Base-by-base conservation (phyloP, 2,888 invertebrate species). In the Diploptera punctata region DNA sequence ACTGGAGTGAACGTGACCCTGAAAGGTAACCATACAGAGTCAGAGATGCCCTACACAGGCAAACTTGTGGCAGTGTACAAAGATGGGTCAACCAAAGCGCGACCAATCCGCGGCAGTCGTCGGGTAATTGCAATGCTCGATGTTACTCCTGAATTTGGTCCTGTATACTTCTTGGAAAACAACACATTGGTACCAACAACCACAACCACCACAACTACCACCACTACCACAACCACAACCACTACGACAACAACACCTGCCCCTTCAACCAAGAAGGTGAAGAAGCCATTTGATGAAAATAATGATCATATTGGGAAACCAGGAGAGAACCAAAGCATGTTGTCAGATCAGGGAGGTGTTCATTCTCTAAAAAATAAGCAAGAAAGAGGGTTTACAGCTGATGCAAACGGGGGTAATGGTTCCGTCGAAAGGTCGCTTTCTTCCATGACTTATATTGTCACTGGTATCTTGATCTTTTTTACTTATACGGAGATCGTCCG, bases 1-100 rank as follows among this genome's bases (percentile, higher is more conserved):
- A 94, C 94, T 0, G 93, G 91, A 1, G 90, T 93, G 67, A 94
- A 95, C 81, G 93, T 94, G 0, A 93, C 93, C 0, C 86, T 95
- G 19, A 86, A 85, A 68, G 94, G 92, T 1, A 91, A 91, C 79
- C 87, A 89, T 78, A 91, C 92, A 0, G 90, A 90, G 74, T 86
- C 89, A 69, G 93, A 94, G 77, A 87, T 91, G 0, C 92, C 91
- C 33, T 95, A 93, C 80, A 87, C 86, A 29, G 93, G 91, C 4
- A 90, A 87, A 73, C 83, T 95, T 52, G 87, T 90, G 67, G 91
- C 93, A 1, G 84, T 86, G 73, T 93, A 91, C 81, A 86, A 87
- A 74, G 90, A 91, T 75, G 86, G 86, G n/a, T 85, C 85, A 67
- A 84, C 85, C 29, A 84, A 86, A 67, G 84, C 87, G 1, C 86